These are phyloP conservation scores for Variabilichromis moorii DNA, from an alignment of 2,113 vertebrate genomes.

Conservation along the genomic window DNA sequence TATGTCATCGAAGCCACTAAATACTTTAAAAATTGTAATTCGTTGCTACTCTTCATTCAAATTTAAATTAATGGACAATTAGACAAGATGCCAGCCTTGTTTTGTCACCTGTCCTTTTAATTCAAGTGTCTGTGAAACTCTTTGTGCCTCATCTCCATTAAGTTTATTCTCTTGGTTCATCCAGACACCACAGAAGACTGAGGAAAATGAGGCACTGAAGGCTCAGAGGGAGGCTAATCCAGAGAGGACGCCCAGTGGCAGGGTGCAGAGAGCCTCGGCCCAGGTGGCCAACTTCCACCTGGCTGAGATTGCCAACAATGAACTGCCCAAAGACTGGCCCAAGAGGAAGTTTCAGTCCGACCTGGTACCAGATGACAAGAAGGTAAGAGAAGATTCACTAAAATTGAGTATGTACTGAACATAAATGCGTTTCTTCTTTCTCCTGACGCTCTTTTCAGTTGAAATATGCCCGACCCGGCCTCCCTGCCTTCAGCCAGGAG, in stretches of 20 bases:
- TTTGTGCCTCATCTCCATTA: neutral
- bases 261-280: constrained; percentile 84
- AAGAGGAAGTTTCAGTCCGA: constrained; percentile 91
- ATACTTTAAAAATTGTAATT: neutral
- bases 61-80: neutral
- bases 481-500: constrained; percentile 90
- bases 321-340: constrained; percentile 89
- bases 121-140: neutral
- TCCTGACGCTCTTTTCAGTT: constrained; percentile 57
- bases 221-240: constrained; percentile 67
- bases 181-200: constrained; percentile 41
- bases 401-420: neutral
- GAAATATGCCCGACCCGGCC: constrained; percentile 88
- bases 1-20: neutral
- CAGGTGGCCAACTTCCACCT: constrained; percentile 89
- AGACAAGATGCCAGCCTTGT: neutral
- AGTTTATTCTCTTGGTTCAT: neutral
- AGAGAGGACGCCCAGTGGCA: constrained; percentile 68
- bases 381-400: constrained; percentile 36
- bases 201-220: constrained; percentile 64
- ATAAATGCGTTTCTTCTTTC: neutral
- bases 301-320: constrained; percentile 86
- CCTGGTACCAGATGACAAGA: constrained; percentile 88
- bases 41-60: neutral
- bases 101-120: neutral